phyloP scores from a whole-genome alignment of 1,140 invertebrate species.

The Cyclargus thomasi region DNA sequence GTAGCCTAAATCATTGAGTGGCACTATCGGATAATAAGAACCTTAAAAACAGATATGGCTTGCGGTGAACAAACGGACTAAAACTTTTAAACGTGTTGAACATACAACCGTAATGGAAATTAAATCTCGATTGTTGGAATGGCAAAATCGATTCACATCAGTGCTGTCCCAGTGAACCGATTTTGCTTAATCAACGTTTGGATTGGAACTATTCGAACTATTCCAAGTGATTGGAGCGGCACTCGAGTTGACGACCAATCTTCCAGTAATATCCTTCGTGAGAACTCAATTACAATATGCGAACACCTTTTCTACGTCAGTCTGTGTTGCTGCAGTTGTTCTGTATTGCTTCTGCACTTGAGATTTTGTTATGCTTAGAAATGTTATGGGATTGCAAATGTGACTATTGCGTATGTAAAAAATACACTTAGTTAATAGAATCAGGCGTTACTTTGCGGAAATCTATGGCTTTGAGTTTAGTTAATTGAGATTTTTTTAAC shows the following conservation, averaged over 20 bases:
- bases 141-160: constrained; percentile 22
- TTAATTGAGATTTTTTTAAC: no score
- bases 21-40: no score
- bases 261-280: constrained; percentile 64
- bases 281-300: constrained; percentile 58
- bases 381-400: no score
- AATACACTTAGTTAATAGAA: no score
- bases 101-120: constrained; percentile 1
- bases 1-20: no score
- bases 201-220: constrained; percentile 53
- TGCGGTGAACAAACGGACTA: no score
- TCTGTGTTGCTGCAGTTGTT: background rate
- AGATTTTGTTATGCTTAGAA: no score
- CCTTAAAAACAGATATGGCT: no score
- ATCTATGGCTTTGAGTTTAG: no score
- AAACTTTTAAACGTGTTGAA: background rate
- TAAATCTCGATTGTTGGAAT: constrained; percentile 19
- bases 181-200: constrained; percentile 61
- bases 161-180: constrained; percentile 58
- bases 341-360: background rate
- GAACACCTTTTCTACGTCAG: constrained; percentile 47
- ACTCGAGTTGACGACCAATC: constrained; percentile 62
- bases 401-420: no score
- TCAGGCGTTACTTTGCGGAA: no score
- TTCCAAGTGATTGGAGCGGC: constrained; percentile 55